Conservation (phyloP, 2,797 vertebrate genomes). For the Protonibea diacanthus region DNA sequence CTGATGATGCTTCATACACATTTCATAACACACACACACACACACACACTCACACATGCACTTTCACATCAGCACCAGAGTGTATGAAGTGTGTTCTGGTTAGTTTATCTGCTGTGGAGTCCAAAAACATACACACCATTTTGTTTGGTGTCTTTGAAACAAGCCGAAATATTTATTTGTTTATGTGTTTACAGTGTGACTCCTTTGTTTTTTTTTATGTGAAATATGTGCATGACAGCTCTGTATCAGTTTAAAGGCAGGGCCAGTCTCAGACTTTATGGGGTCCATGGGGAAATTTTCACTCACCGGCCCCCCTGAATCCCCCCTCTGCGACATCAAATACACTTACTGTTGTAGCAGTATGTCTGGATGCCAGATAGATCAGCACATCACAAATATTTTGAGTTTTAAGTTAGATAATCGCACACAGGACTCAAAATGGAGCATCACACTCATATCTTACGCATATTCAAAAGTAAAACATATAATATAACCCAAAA, state of each 20-base stretch:
- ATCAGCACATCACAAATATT: too few species aligned
- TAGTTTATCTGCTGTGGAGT: neutral
- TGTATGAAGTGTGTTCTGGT: neutral
- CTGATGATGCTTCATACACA: conserved; percentile 38
- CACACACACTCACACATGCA: conserved; percentile 10
- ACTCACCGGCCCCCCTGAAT: neutral
- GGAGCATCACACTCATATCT: too few species aligned
- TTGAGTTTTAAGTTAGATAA: too few species aligned
- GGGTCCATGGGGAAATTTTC: neutral
- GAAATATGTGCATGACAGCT: neutral
- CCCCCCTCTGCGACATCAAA: neutral
- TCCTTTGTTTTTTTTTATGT: neutral
- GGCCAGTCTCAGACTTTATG: neutral
- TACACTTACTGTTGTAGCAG: too few species aligned
- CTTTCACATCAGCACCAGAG: neutral
- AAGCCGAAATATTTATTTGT: neutral
- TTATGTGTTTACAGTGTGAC: neutral
- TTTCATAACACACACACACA: conserved; percentile 3
- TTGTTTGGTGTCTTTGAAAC: neutral
- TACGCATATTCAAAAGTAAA: too few species aligned
- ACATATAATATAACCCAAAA: too few species aligned
- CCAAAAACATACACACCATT: neutral
- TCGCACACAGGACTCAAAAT: too few species aligned
- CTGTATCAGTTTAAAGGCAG: neutral
- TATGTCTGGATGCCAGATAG: too few species aligned